Evolutionary conservation across 1,140 invertebrate genomes (phyloP), one percentile per base, ranked within the genome.

Genomic region (Bicyclus anynana): DNA sequence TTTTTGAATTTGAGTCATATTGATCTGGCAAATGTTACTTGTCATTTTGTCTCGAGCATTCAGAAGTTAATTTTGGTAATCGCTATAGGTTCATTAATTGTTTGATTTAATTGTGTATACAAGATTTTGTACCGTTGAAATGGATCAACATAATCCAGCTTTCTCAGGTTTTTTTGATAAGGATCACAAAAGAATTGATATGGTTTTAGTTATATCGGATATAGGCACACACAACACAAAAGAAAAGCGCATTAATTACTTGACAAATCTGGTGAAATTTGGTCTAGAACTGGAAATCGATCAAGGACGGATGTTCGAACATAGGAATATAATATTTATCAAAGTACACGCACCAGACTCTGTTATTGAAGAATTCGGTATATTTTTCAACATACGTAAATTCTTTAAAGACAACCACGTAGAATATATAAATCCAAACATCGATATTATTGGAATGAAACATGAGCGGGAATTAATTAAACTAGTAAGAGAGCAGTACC

Each of bases 361-460:
- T 1, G 21, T 71, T 46, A 54, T 71, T 17, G 26, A 62, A 16
- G 46, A 62, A 35, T 67, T 64, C 16, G 68, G 61, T 13, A 33
- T 37, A 21, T 53, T 53, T n/a, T 67, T 59, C 20, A 66, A 63
- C 9, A 37, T 63, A n/a, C 47, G 54, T 10, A 66, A 53, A 54
- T 56, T 60, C 29, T 69, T 69, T 47, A 69, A 69, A 21, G 57
- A 65, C 4, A 59, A 16, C 26, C 67, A 65, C n/a, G 50, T 54
- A 10, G 56, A 65, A 20, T 65, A 62, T 14, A 37, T 69, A 12
- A 53, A 65, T n/a, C 53, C 55, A 9, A 17, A n/a, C n/a, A 16
- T 33, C 16, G 35, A 35, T 49, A 4, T 18, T 7, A 35, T 53
- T 6, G 20, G n/a, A 23, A 44, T 58, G 27, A 42, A 44, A 20